Percentiles rank a stretch among this genome's conserved stretches.
phyloP scores from a whole-genome alignment of 2,113 vertebrate species.

The Xenopus laevis region DNA sequence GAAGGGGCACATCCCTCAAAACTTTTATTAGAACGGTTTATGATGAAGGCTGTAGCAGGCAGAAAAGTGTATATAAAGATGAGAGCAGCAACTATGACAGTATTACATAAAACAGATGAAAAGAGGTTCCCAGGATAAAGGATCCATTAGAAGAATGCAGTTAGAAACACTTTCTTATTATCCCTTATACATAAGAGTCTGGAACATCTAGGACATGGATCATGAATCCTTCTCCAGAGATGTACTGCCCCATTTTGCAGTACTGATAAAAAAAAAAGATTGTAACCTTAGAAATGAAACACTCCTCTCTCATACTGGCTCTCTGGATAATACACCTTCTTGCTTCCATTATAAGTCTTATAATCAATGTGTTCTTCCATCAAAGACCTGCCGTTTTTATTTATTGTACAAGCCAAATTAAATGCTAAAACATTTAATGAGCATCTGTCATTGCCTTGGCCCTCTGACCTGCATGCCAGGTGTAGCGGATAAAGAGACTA shows the following conservation, averaged over 20 bases:
- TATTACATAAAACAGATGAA: slow-evolving; percentile 17
- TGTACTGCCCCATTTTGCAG: slow-evolving; percentile 28
- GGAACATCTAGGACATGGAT: slow-evolving; percentile 3
- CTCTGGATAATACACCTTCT: no score
- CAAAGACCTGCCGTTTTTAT: no score
- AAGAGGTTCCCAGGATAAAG: slow-evolving; percentile 5
- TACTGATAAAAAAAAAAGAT: slow-evolving; percentile 33
- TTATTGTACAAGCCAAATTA: no score
- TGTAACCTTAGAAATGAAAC: slow-evolving; percentile 18
- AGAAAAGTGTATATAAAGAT: slow-evolving; percentile 25
- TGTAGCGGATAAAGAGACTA: no score
- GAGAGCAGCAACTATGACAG: slow-evolving; percentile 28
- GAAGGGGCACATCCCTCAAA: background rate
- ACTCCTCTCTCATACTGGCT: no score
- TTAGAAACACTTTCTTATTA: slow-evolving; percentile 17
- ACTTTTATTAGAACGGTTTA: slow-evolving; percentile 21
- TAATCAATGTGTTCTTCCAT: no score
- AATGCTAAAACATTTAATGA: no score
- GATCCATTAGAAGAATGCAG: slow-evolving; percentile 14
- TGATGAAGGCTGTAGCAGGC: slow-evolving; percentile 8
- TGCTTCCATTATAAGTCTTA: no score
- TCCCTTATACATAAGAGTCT: background rate
- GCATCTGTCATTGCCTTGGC: no score
- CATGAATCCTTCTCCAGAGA: background rate
- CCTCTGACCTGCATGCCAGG: no score